phyloP scores from a whole-genome alignment of 2,888 invertebrate genomes.

The Mallateleia sp. region DNA sequence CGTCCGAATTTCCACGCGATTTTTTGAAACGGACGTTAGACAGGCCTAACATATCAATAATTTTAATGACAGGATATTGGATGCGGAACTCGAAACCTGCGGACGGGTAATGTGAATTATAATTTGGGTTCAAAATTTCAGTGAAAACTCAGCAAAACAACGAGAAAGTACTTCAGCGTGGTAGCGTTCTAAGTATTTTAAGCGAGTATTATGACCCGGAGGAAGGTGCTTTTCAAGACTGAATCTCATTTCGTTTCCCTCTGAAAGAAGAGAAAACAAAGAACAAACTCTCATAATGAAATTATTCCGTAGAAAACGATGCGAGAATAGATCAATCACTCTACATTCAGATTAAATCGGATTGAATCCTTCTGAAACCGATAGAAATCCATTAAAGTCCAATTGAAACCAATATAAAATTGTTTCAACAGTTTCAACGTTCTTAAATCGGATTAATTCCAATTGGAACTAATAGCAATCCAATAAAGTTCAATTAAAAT shows the following conservation, averaged over 20 bases:
- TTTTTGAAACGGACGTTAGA: slow-evolving; percentile 26
- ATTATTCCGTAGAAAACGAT: neutral
- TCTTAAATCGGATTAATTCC: too few species aligned
- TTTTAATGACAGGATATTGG: slow-evolving; percentile 22
- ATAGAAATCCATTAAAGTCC: too few species aligned
- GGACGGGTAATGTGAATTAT: neutral
- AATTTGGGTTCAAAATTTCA: neutral
- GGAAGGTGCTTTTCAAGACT: slow-evolving; percentile 83
- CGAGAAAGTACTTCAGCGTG: slow-evolving; percentile 58
- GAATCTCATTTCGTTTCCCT: slow-evolving; percentile 77
- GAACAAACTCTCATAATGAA: neutral
- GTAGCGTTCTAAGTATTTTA: slow-evolving; percentile 26
- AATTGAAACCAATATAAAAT: too few species aligned
- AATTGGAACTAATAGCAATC: too few species aligned
- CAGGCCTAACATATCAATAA: slow-evolving; percentile 69
- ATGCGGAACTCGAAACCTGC: slow-evolving; percentile 21
- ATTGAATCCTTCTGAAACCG: too few species aligned
- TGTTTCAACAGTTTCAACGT: too few species aligned
- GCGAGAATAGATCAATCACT: too few species aligned
- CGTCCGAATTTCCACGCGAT: slow-evolving; percentile 7
- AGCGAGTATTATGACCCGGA: slow-evolving; percentile 49
- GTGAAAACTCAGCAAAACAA: slow-evolving; percentile 48
- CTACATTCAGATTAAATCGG: too few species aligned
- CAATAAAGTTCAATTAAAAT: too few species aligned
- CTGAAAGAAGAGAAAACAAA: slow-evolving; percentile 33